Evolutionary conservation across 2,888 invertebrate genomes (phyloP).

Genomic region (Monopis laevigella): DNA sequence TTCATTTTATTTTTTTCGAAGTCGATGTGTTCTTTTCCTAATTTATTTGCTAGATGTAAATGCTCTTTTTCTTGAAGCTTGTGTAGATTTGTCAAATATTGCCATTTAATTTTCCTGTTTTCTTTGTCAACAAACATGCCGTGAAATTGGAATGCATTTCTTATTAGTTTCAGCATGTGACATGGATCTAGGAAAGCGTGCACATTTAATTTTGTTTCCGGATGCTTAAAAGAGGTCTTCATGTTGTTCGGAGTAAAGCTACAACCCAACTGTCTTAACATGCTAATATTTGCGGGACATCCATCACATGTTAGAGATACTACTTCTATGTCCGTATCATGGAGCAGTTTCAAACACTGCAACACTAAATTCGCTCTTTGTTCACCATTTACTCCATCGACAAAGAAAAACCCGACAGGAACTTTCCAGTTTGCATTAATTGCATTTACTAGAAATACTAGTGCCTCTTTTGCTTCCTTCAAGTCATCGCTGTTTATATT

Average conservation of each 20-base stretch:
- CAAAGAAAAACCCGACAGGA: conserved; percentile 23
- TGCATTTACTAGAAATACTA: conserved; percentile 22
- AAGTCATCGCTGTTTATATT: conserved; percentile 7
- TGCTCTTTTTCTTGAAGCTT: conserved; percentile 15
- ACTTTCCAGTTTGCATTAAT: conserved; percentile 22
- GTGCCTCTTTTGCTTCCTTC: conserved; percentile 14
- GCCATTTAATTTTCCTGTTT: conserved; percentile 13
- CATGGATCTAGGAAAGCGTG: conserved; percentile 16
- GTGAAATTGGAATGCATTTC: conserved; percentile 18
- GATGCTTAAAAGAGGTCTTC: too few species aligned
- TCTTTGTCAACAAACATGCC: conserved; percentile 14
- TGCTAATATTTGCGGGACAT: conserved; percentile 18
- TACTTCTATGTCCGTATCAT: conserved; percentile 17
- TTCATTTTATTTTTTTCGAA: conserved; percentile 13
- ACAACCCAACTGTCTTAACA: conserved; percentile 20
- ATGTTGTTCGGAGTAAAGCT: conserved; percentile 12
- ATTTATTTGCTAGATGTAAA: conserved; percentile 16
- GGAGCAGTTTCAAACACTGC: conserved; percentile 17
- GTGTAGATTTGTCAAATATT: conserved; percentile 10
- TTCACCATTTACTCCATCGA: conserved; percentile 18
- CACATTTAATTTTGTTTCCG: too few species aligned
- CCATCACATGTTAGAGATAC: conserved; percentile 22
- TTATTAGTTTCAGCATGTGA: conserved; percentile 19
- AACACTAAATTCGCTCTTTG: conserved; percentile 17
- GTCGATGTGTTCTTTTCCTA: conserved; percentile 12